Evolutionary conservation across 2,113 vertebrate genomes (phyloP), one percentile per base, ranked within the genome.

Genomic region (Mesitornis unicolor): DNA sequence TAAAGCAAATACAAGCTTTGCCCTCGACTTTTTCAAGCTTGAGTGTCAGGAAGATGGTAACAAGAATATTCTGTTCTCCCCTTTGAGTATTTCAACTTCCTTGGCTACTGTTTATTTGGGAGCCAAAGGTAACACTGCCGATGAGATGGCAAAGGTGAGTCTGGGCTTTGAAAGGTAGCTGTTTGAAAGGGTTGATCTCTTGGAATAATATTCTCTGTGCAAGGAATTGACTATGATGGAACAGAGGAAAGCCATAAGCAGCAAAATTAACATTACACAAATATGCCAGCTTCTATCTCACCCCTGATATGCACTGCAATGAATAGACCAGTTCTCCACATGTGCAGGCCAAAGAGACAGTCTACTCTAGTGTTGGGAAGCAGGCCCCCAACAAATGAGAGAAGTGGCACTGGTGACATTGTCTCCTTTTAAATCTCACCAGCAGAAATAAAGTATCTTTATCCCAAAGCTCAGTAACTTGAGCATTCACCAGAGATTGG

Each of bases 71-170:
- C 99, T 99, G 40, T 43, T 99, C 45, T 99, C 98, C 7, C 99
- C 99, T 1, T 96, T 98, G 81, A 99, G 99, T 95, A 98, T 99
- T 97, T 99, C 99, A 9, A 98, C 98, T 16, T 98, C 98, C 11
- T 74, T 99, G 94, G 98, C 98, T 26, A 98, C 98, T 97, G 97
- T 99, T 80, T 99, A 98, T 95, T 94, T 99, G 65, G 99, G 99
- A 10, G 98, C 99, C 8, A 97, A 89, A 96, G 98, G 98, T 29
- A 89, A 97, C 85, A 99, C 99, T 3, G 98, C 99, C 25, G 89
- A 97, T 57, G 98, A 99, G 97, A 99, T 99, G 97, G 98, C 98
- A 80, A 95, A 99, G 98, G 99, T 99, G 38, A 96, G 97, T 95
- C 38, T 85, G 68, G 40, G 9, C 21, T 68, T 28, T 48, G 45